phyloP scores from a whole-genome alignment of 2,888 invertebrate genomes.

The Ellobium chinense region DNA sequence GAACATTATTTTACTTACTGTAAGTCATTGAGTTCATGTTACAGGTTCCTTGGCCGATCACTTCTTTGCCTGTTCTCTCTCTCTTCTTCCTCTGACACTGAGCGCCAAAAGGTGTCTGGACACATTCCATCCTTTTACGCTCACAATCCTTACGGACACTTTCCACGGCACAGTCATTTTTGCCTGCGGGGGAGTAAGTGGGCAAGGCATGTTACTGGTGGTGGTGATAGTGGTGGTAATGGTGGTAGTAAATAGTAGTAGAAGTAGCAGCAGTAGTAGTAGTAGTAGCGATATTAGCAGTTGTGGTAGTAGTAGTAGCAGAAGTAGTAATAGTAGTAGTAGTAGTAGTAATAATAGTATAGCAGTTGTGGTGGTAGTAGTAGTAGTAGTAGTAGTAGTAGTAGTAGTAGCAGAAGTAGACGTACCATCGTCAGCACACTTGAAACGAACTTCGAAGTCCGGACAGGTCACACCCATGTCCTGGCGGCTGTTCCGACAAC shows the following conservation, averaged over 20 bases:
- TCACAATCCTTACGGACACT: conserved; percentile 20
- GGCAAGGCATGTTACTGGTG: too few relatives aligned
- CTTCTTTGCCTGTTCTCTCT: background rate
- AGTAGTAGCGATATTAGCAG: too few relatives aligned
- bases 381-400: background rate
- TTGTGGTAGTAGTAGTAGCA: too few relatives aligned
- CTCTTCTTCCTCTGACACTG: background rate
- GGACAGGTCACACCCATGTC: background rate
- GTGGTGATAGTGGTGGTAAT: too few relatives aligned
- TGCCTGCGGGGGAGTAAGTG: too few relatives aligned
- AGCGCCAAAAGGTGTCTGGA: background rate
- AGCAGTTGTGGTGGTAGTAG: too few relatives aligned
- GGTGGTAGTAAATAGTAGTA: too few relatives aligned
- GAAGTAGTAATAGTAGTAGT: too few relatives aligned
- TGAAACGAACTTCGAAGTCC: conserved; percentile 30
- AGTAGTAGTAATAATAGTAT: too few relatives aligned
- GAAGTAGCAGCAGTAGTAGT: too few relatives aligned
- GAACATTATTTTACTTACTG: background rate
- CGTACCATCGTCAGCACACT: conserved; percentile 14
- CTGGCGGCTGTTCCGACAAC: conserved; percentile 1
- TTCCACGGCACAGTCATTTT: conserved; percentile 1
- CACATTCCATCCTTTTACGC: background rate
- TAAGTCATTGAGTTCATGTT: background rate
- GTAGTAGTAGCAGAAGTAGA: background rate
- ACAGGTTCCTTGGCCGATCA: background rate